These are phyloP conservation scores for Tetranychus piercei DNA, from an alignment of 2,888 invertebrate species.

Conservation along the genomic window DNA sequence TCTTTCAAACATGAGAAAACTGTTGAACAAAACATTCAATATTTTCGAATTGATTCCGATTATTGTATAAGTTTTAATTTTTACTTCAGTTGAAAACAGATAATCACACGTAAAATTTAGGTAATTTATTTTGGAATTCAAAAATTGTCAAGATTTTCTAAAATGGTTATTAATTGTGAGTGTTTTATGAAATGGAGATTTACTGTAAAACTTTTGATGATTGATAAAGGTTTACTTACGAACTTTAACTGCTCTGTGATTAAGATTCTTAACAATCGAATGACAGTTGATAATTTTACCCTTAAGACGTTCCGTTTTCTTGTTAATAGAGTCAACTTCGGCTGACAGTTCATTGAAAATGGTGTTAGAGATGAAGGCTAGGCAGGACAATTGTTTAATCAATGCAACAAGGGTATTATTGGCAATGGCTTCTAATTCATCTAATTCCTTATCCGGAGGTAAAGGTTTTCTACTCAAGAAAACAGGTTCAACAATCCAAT, in stretches of 20 bases:
- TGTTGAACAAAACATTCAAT: too few relatives aligned
- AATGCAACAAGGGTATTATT: conserved; percentile 60
- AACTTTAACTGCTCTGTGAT: conserved; percentile 77
- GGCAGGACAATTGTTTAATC: conserved; percentile 61
- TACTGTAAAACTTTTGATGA: too few relatives aligned
- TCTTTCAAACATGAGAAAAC: too few relatives aligned
- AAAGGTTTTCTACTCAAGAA: conserved; percentile 51
- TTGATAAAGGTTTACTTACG: conserved; percentile 48
- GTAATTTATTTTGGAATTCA: too few relatives aligned
- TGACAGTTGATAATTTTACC: conserved; percentile 50
- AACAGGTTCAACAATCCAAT: conserved; percentile 61
- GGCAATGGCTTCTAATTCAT: conserved; percentile 62
- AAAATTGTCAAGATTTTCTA: too few relatives aligned
- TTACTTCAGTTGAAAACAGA: too few relatives aligned
- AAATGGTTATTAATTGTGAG: too few relatives aligned
- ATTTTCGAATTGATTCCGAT: too few relatives aligned
- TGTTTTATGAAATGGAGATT: too few relatives aligned
- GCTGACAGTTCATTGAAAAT: conserved; percentile 62
- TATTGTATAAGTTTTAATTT: too few relatives aligned
- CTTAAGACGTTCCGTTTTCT: conserved; percentile 51
- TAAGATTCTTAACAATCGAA: conserved; percentile 50
- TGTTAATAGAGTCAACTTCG: conserved; percentile 53
- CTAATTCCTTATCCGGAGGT: conserved; percentile 33
- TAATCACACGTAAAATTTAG: too few relatives aligned
- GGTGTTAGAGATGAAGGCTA: conserved; percentile 62